phyloP scores from a whole-genome alignment of 2,888 invertebrate species.

The Nudaria mundana region DNA sequence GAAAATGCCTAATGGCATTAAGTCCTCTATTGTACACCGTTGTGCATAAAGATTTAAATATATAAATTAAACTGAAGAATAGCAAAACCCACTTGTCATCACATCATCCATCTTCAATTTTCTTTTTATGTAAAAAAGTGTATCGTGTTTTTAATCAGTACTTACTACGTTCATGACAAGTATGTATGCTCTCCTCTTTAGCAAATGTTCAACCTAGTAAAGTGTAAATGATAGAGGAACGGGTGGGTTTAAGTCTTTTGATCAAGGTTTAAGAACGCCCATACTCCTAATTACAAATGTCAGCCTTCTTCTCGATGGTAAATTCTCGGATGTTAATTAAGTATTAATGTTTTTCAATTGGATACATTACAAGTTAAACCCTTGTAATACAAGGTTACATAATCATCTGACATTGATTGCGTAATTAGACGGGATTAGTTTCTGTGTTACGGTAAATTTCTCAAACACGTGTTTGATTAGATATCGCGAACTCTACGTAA shows the following conservation, averaged over 20 bases:
- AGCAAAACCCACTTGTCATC: no score
- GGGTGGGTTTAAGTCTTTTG: neutral
- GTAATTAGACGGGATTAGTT: constrained; percentile 31
- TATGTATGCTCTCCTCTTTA: no score
- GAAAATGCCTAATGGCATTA: no score
- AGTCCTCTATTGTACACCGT: no score
- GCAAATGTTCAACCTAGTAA: neutral
- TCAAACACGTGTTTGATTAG: constrained; percentile 28
- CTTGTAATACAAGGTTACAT: constrained; percentile 5
- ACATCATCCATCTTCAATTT: no score
- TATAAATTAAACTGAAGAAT: no score
- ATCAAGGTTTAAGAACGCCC: neutral
- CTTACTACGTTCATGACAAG: no score
- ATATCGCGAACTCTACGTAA: constrained; percentile 19
- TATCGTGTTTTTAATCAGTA: no score
- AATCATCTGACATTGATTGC: constrained; percentile 21
- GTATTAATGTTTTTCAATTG: neutral
- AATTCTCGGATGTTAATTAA: neutral
- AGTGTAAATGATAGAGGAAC: neutral
- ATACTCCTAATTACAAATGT: neutral
- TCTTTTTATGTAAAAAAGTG: no score
- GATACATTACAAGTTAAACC: neutral
- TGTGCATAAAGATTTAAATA: no score
- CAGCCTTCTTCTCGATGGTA: neutral
- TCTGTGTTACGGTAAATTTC: constrained; percentile 27